Conservation (phyloP, 2,113 vertebrate species). For the Hyla sarda region DNA sequence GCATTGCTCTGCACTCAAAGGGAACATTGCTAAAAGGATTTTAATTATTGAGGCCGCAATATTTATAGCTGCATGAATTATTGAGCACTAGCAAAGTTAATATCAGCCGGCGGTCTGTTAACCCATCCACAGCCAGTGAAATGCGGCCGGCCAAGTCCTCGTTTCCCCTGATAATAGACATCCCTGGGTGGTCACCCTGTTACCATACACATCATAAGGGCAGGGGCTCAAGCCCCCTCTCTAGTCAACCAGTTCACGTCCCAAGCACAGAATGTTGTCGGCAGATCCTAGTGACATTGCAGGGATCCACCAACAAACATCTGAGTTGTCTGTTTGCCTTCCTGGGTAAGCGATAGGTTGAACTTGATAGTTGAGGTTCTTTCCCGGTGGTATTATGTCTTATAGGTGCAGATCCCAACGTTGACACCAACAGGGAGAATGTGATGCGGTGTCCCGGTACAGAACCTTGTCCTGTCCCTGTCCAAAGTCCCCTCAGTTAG, state of each 20-base stretch:
- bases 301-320: neutral
- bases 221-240: too few species aligned
- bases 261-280: neutral
- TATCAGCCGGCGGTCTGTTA: neutral
- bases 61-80: constrained; percentile 46
- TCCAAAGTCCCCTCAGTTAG: too few species aligned
- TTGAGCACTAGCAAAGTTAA: neutral
- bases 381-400: neutral
- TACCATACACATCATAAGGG: too few species aligned
- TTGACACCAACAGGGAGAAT: too few species aligned
- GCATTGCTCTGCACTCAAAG: neutral
- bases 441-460: too few species aligned
- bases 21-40: constrained; percentile 16
- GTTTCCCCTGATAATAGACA: neutral
- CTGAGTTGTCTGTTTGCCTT: neutral
- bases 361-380: neutral
- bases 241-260: too few species aligned
- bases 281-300: neutral
- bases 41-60: constrained; percentile 42
- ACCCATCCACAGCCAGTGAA: neutral
- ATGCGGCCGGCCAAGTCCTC: neutral
- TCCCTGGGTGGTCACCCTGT: neutral
- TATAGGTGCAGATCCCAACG: neutral
- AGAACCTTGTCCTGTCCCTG: too few species aligned
- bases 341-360: neutral